Percentiles rank a stretch among this genome's conserved stretches.
Conservation (phyloP, 2,797 vertebrate species). For the Cheirogaleus major region DNA sequence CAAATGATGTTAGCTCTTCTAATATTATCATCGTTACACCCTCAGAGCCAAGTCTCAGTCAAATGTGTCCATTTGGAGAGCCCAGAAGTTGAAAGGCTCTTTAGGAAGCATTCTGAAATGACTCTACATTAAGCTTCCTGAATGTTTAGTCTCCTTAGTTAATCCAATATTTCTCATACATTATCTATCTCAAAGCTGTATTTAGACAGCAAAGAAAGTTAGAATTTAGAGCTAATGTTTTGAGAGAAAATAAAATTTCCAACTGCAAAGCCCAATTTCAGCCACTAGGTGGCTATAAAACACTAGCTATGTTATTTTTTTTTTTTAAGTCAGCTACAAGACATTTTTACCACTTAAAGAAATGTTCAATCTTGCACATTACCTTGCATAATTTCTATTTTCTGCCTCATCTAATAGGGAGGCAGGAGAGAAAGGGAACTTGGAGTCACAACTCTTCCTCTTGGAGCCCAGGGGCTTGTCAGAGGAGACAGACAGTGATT, state of each 20-base stretch:
- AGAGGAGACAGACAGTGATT: background rate
- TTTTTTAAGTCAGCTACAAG: background rate
- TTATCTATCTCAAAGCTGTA: background rate
- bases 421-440: background rate
- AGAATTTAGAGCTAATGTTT: background rate
- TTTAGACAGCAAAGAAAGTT: background rate
- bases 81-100: background rate
- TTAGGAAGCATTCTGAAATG: background rate
- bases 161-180: background rate
- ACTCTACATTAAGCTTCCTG: background rate
- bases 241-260: background rate
- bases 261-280: background rate
- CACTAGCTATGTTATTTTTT: slow-evolving; percentile 6
- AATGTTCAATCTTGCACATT: background rate
- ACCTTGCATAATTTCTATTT: background rate
- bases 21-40: background rate
- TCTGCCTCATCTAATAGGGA: background rate
- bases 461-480: background rate
- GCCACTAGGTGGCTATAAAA: slow-evolving; percentile 69
- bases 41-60: background rate
- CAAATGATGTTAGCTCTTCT: background rate
- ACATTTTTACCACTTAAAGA: background rate
- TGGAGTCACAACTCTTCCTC: background rate
- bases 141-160: background rate
- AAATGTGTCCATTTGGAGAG: background rate